phyloP scores from a whole-genome alignment of 2,797 vertebrate genomes.

The Emydoidea blandingii region DNA sequence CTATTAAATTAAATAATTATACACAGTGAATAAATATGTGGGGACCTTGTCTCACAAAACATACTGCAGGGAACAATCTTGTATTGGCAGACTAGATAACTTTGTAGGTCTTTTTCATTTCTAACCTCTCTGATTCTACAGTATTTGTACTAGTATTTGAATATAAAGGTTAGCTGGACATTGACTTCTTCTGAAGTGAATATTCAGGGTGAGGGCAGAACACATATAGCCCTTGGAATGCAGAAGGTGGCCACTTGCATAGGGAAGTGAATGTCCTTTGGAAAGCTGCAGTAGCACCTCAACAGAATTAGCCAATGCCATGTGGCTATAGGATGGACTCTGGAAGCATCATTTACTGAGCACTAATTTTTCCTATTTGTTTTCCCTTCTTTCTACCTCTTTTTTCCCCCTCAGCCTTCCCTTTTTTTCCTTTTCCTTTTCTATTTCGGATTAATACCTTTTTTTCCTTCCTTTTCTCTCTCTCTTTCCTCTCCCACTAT shows the following conservation, averaged over 20 bases:
- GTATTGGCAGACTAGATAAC: neutral
- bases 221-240: neutral
- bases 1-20: neutral
- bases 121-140: neutral
- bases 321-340: accelerated
- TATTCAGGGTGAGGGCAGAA: accelerated
- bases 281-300: neutral
- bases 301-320: neutral
- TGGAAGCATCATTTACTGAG: neutral
- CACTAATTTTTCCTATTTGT: neutral
- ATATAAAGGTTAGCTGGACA: neutral
- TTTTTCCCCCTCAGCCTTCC: neutral
- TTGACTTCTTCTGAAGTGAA: neutral
- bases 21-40: neutral
- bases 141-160: neutral
- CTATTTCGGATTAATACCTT: neutral
- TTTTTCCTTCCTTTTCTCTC: neutral
- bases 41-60: neutral
- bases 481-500: neutral
- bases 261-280: neutral
- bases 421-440: neutral
- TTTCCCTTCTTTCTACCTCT: neutral
- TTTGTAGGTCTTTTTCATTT: neutral
- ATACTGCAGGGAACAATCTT: neutral
- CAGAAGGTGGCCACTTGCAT: neutral